Evolutionary conservation across 1,140 invertebrate species (phyloP).

Genomic region (roundworm (Caenorhabditis elegans)): WBcel235 BX284606.5:6323501-6324000

Average conservation of each 20-base stretch:
- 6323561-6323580: conserved; percentile 62
- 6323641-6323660: conserved; percentile 63
- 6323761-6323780: conserved; percentile 34
- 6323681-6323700: conserved; percentile 58
- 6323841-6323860: conserved; percentile 53
- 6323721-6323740: conserved; percentile 33
- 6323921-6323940: conserved; percentile 38
- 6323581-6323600: conserved; percentile 65
- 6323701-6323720: conserved; percentile 48
- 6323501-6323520: conserved; percentile 43
- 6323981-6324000: conserved; percentile 44
- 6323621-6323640: conserved; percentile 62
- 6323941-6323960: conserved; percentile 58
- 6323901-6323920: conserved; percentile 47
- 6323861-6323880: conserved; percentile 48
- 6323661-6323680: conserved; percentile 58
- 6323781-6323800: conserved; percentile 34
- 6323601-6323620: conserved; percentile 65
- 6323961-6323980: conserved; percentile 47
- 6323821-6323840: conserved; percentile 54
- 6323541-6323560: conserved; percentile 48
- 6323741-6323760: conserved; percentile 56
- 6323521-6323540: conserved; percentile 42
- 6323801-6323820: conserved; percentile 55
- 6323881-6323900: conserved; percentile 47